Evolutionary conservation across 2,113 vertebrate species (phyloP).

Genomic region (Callopanchax toddi): DNA sequence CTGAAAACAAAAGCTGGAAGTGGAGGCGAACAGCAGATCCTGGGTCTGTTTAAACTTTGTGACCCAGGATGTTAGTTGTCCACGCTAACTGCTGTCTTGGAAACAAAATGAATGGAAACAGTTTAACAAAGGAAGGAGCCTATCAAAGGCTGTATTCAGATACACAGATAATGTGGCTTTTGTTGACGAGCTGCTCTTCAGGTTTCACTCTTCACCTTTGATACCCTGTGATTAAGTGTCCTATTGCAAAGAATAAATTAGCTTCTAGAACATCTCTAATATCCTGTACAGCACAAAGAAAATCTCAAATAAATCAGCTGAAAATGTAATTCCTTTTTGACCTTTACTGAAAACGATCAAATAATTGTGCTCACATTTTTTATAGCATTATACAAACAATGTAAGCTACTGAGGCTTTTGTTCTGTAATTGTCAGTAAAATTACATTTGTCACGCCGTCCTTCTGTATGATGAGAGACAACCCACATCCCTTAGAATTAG

Average conservation of each 20-base stretch:
- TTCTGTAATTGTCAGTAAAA: neutral
- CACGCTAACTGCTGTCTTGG: constrained; percentile 34
- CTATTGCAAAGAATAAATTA: constrained; percentile 56
- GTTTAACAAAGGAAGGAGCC: constrained; percentile 55
- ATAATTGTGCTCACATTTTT: too few relatives aligned
- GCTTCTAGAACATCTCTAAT: constrained; percentile 16
- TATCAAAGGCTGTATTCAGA: constrained; percentile 61
- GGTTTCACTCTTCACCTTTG: constrained; percentile 62
- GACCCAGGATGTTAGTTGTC: constrained; percentile 12
- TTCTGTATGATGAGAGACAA: neutral
- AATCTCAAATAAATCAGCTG: neutral
- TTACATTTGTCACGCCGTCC: neutral
- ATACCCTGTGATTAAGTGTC: constrained; percentile 49
- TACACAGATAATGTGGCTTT: constrained; percentile 53
- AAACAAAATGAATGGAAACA: constrained; percentile 50
- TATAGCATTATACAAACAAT: neutral
- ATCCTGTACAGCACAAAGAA: too few relatives aligned
- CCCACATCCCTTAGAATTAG: neutral
- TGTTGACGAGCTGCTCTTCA: constrained; percentile 48
- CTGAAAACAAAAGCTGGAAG: neutral
- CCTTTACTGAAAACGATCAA: too few relatives aligned
- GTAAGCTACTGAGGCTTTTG: neutral
- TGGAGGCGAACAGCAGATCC: constrained; percentile 7
- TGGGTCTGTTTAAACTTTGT: constrained; percentile 15
- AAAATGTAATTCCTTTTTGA: neutral